Percentiles rank a stretch among this genome's conserved stretches.
phyloP scores from a whole-genome alignment of 1,140 invertebrate genomes.

The Drusus annulatus region DNA sequence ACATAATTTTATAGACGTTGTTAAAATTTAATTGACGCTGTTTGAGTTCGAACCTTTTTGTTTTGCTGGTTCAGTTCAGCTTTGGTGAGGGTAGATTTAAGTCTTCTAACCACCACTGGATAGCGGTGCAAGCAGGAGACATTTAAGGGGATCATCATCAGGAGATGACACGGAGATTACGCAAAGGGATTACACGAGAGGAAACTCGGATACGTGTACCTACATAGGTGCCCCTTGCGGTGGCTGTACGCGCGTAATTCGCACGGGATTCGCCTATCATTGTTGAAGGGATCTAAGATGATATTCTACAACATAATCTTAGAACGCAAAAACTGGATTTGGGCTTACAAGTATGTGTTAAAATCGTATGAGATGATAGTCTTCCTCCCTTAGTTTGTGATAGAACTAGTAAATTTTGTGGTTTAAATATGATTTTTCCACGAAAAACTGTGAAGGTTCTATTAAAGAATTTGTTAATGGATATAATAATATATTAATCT shows the following conservation, averaged over 20 bases:
- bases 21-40: not conserved
- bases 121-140: slow-evolving; percentile 39
- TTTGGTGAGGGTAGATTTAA: slow-evolving; percentile 15
- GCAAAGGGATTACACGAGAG: slow-evolving; percentile 22
- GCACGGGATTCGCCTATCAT: slow-evolving; percentile 2
- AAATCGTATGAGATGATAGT: no score
- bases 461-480: no score
- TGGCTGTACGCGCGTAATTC: not conserved
- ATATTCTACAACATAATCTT: no score
- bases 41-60: not conserved
- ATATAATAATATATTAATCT: no score
- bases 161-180: slow-evolving; percentile 44
- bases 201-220: slow-evolving; percentile 4
- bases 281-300: not conserved
- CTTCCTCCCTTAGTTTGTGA: no score
- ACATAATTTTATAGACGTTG: not conserved
- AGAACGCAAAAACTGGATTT: no score
- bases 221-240: slow-evolving; percentile 4
- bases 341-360: no score
- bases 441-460: no score
- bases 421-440: no score
- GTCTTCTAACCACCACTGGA: slow-evolving; percentile 29
- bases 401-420: no score
- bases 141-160: slow-evolving; percentile 39
- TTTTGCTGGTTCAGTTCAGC: not conserved